These are phyloP conservation scores for Periophthalmodon schlosseri DNA, from an alignment of 2,113 vertebrate genomes.

Conservation along the genomic window DNA sequence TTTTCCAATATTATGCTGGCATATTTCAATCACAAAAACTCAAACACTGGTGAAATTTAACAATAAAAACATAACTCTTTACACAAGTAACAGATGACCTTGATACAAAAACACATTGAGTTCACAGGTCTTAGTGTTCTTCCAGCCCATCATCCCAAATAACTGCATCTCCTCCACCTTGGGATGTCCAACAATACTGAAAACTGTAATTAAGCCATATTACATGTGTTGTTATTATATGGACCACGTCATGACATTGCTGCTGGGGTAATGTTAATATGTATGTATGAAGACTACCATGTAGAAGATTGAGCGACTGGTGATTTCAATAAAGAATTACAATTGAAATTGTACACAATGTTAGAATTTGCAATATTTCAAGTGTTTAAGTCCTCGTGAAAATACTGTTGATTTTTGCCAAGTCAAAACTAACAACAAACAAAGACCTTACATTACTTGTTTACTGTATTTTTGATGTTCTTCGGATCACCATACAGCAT, in stretches of 20 bases:
- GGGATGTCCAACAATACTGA: conserved; percentile 22
- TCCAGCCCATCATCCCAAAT: conserved; percentile 20
- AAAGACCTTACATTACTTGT: background rate
- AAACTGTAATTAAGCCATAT: conserved; percentile 72
- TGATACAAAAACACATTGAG: conserved; percentile 2
- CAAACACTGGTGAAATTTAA: background rate
- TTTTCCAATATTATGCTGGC: no score
- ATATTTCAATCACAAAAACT: no score
- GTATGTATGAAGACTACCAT: conserved; percentile 64
- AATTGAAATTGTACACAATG: conserved; percentile 64
- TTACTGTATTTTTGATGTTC: background rate
- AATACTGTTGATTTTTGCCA: background rate
- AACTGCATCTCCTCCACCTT: conserved; percentile 17
- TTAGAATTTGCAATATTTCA: background rate
- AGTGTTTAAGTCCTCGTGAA: background rate
- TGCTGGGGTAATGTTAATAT: conserved; percentile 62
- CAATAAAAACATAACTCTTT: background rate
- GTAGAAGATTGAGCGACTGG: conserved; percentile 42
- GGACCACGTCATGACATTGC: conserved; percentile 49
- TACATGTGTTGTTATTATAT: conserved; percentile 51
- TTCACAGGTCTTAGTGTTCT: background rate
- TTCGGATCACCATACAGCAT: background rate
- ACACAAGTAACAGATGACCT: background rate
- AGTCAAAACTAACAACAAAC: background rate
- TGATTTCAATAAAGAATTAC: conserved; percentile 71